Base-by-base conservation (phyloP, 2,888 invertebrate species). In the Athalia cordata region DNA sequence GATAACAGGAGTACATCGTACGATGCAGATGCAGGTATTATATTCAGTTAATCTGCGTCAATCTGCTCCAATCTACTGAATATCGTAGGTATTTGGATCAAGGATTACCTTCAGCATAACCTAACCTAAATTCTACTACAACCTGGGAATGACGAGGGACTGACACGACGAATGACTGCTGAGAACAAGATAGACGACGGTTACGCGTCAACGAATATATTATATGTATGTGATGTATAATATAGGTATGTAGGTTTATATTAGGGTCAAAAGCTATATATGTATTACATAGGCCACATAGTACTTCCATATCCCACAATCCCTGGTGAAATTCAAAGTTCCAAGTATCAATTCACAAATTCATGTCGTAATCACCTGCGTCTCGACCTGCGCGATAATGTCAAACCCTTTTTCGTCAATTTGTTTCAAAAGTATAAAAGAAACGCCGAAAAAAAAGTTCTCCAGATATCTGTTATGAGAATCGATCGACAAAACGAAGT, bases 121-220 rank as follows among this genome's bases (percentile, higher is more conserved):
- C 29, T 29, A 29, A 1, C 29, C 29, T 29, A 29, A 29, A 29
- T 29, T 29, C 29, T 29, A 29, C 29, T 29, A 29, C 29, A 9
- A 55, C 47, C 66, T 49, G 7, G 2, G 59, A 72, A 72, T 72
- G 72, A 72, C 72, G 72, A 72, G 72, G 72, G 72, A n/a, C 47
- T 57, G 72, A 72, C 72, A 59, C 59, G 72, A 72, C 72, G 72
- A 72, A 68, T 59, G 59, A 72, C 57, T 57, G 70, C 15, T 2
- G 29, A 29, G 29, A 15, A 59, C 47, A 72, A 72, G 57, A 72
- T 57, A 47, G 72, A 59, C 72, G 72, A 72, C 57, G 45, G 59
- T 59, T 72, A n/a, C 59, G 29, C 29, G 72, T 52, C 52, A 29
- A 43, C 72, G 72, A 59, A 15, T 59, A 59, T 4, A 29, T 29